Conservation (phyloP, 2,113 vertebrate species). For the Neotragus moschatus region DNA sequence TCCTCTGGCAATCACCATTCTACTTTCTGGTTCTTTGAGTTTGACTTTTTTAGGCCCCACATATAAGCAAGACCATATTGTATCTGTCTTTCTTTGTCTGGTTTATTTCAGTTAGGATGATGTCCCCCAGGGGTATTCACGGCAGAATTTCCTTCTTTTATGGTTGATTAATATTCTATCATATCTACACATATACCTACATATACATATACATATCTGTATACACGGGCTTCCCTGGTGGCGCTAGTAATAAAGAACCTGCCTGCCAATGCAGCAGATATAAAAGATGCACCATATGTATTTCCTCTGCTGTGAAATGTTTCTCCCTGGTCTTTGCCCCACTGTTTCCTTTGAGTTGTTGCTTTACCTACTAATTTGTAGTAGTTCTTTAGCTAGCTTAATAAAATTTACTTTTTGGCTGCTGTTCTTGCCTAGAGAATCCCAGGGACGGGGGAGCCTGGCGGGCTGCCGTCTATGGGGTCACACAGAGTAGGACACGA, state of each 20-base stretch:
- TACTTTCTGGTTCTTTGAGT: neutral
- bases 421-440: no score
- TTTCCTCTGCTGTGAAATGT: neutral
- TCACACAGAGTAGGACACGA: no score
- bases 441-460: no score
- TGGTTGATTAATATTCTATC: neutral
- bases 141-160: neutral
- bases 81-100: neutral
- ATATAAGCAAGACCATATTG: neutral
- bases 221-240: neutral
- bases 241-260: neutral
- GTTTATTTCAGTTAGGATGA: neutral
- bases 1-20: neutral
- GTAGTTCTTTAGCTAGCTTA: neutral
- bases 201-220: neutral
- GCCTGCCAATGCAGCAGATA: neutral
- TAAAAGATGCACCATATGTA: accelerated
- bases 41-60: neutral
- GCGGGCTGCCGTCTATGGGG: no score
- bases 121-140: neutral
- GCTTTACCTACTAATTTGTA: neutral
- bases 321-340: neutral
- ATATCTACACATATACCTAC: neutral
- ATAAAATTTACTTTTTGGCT: neutral
- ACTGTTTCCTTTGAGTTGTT: neutral